Base-by-base conservation (phyloP, 2,888 invertebrate genomes). In the Nemoura dubitans region DNA sequence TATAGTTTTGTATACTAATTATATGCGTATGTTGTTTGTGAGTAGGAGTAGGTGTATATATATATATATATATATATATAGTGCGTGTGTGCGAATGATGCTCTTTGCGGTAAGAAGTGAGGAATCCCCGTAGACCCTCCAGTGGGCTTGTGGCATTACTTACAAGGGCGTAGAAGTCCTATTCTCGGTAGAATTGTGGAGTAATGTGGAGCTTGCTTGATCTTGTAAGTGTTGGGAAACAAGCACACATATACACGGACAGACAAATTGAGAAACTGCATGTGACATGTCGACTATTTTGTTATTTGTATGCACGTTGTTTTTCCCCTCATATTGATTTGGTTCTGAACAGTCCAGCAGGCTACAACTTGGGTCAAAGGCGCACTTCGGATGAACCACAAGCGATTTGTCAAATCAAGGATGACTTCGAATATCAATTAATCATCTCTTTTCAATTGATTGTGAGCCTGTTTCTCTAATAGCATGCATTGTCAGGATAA, bases 381-480 rank as follows among this genome's bases (percentile, higher is more conserved):
- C 59, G 59, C 59, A 59, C 59, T 59, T 21, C 16, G 59, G 14
- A 59, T 14, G 59, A 14, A 59, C 14, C 14, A 21, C 59, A 16
- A 59, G 59, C 59, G 10, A 59, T 59, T 59, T 59, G 59, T 59
- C 59, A 59, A 59, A 59, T 59, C 59, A 59, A 7, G 59, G 59
- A 59, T 59, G 59, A 3, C 59, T 59, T 59, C 59, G 14, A 59
- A 59, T 59, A 59, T 59, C 59, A 59, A 59, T 59, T 59, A 59
- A 59, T 59, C 59, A 59, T 59, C 59, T 21, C 10, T 21, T 10
- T 59, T 59, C 59, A 59, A 59, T 59, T 59, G 59, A 59, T 59
- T 59, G 36, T 36, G 59, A 59, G 59, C 59, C 59, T 59, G 59
- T 59, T 59, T 59, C 59, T 59, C 59, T 59, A 59, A 59, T 59